A percentile compares a stretch with the other conserved stretches of the same genome.
These are phyloP conservation scores for Phasianus colchicus DNA, from an alignment of 2,113 vertebrate genomes.

Conservation along the genomic window DNA sequence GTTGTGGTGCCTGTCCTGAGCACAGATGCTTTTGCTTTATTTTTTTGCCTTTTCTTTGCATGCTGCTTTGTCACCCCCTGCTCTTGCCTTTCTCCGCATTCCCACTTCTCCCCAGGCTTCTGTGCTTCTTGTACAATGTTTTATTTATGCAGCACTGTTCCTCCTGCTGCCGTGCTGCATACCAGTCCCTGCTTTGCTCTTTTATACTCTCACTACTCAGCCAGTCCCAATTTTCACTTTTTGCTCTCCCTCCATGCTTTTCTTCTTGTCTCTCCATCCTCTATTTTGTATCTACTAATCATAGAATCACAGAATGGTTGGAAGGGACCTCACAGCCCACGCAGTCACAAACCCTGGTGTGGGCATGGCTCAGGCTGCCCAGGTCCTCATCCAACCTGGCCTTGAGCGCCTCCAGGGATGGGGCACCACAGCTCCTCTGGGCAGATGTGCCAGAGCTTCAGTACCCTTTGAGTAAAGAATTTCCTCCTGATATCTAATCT, in stretches of 20 bases:
- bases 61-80: neutral
- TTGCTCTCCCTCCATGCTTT: neutral
- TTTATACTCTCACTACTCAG: neutral
- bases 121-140: neutral
- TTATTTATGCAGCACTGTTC: conserved; percentile 18
- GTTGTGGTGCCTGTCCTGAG: neutral
- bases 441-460: no score
- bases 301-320: neutral
- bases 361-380: no score
- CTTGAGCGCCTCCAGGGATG: neutral
- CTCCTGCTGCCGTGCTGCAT: neutral
- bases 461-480: no score
- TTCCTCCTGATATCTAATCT: no score
- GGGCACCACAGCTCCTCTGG: neutral
- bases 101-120: neutral
- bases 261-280: neutral
- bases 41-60: neutral
- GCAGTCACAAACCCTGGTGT: no score
- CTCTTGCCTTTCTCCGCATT: neutral
- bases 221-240: neutral
- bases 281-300: neutral
- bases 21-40: neutral
- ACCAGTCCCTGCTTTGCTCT: neutral
- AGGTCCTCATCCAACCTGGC: no score
- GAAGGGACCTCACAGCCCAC: neutral